Evolutionary conservation across 2,113 vertebrate species (phyloP).

Genomic region (Grammomys dolichurus): DNA sequence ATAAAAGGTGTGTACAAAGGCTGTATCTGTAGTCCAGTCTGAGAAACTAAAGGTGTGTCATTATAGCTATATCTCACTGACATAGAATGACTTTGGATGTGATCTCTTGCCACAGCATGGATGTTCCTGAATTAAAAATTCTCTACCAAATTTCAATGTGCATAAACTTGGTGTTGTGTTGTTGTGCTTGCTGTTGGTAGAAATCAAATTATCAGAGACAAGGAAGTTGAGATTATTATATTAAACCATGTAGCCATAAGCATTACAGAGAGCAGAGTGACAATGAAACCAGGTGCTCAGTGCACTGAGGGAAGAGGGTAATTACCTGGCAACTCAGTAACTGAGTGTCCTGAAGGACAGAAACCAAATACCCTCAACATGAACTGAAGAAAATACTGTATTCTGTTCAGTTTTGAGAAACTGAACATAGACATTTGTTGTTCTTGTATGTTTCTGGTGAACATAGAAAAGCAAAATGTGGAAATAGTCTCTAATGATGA

Average conservation of each 20-base stretch:
- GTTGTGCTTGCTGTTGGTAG: not conserved
- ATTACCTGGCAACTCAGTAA: not conserved
- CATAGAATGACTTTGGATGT: too few relatives aligned
- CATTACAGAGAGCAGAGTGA: not conserved
- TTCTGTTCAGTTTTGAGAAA: not conserved
- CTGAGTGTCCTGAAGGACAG: not conserved
- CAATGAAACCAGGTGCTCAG: conserved; percentile 41
- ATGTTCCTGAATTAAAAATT: too few relatives aligned
- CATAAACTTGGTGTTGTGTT: not conserved
- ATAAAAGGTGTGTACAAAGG: too few relatives aligned
- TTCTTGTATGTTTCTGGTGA: not conserved
- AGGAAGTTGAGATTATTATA: conserved; percentile 5
- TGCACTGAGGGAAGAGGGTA: not conserved
- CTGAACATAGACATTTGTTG: not conserved
- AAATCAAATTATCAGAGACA: conserved; percentile 34
- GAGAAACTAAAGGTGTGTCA: too few relatives aligned
- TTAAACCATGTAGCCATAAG: not conserved
- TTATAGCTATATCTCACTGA: too few relatives aligned
- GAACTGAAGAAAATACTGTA: not conserved
- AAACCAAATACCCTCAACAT: not conserved
- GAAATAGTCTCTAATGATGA: not conserved
- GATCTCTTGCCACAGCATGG: too few relatives aligned
- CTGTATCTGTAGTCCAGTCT: too few relatives aligned
- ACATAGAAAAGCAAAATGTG: not conserved
- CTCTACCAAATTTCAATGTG: not conserved